Evolutionary conservation across 53 echinoderm and acorn worm genomes (phyloP).

Genomic region (Holothuria scabra): DNA sequence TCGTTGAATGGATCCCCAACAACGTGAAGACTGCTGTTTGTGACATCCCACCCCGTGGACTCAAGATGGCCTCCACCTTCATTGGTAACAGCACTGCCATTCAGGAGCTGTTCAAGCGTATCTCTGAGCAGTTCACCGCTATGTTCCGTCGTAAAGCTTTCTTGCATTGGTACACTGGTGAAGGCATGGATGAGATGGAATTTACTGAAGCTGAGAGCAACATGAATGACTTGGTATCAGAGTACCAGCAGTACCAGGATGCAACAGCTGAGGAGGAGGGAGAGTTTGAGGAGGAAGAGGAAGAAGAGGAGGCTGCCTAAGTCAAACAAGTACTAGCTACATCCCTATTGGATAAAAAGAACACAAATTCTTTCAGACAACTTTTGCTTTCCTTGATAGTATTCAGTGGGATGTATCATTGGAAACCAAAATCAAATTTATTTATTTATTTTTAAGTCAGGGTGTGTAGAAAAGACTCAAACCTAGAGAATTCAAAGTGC

Average conservation of each 20-base stretch:
- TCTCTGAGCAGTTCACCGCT: constrained; percentile 82
- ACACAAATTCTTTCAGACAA: too few relatives aligned
- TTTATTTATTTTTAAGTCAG: neutral
- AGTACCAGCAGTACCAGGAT: constrained; percentile 83
- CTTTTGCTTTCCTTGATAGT: too few relatives aligned
- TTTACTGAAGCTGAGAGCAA: constrained; percentile 77
- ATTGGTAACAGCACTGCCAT: constrained; percentile 98
- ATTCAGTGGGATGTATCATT: neutral
- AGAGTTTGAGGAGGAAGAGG: constrained; percentile 84
- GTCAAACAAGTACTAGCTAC: too few relatives aligned
- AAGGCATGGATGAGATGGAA: constrained; percentile 81
- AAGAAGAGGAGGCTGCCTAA: constrained; percentile 50
- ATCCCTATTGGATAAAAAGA: too few relatives aligned
- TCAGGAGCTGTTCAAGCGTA: constrained; percentile 96
- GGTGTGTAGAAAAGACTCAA: too few relatives aligned
- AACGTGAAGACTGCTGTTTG: constrained; percentile 80
- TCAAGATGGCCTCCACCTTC: constrained; percentile 97
- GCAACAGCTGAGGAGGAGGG: constrained; percentile 88
- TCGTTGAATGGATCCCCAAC: constrained; percentile 90
- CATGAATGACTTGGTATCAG: constrained; percentile 82
- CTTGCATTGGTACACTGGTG: constrained; percentile 80
- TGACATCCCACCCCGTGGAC: constrained; percentile 79
- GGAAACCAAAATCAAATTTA: neutral
- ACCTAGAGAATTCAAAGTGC: too few relatives aligned
- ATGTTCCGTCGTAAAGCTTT: constrained; percentile 83